These are phyloP conservation scores for Oplegnathus fasciatus DNA, from an alignment of 2,113 vertebrate species.

Conservation along the genomic window DNA sequence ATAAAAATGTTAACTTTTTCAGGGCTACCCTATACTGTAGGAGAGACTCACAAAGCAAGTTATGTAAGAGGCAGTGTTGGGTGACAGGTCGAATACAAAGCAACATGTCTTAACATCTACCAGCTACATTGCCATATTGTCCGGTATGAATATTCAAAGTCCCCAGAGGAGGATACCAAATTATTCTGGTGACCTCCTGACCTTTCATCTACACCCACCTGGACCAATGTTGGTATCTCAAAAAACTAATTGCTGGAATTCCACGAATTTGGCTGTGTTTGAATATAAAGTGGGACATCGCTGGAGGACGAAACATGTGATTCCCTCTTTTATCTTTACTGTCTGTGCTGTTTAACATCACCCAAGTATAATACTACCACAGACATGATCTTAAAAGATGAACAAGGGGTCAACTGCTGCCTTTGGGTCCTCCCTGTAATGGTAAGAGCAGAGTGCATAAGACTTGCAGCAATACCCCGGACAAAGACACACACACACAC, in stretches of 20 bases:
- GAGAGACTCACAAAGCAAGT: background rate
- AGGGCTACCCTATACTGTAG: background rate
- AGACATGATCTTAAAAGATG: constrained; percentile 37
- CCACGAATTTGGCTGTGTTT: background rate
- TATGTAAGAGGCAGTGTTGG: background rate
- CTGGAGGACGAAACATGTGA: constrained; percentile 26
- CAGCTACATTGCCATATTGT: background rate
- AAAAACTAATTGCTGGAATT: background rate
- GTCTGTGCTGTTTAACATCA: constrained; percentile 51
- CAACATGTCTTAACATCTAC: background rate
- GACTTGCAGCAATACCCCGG: background rate
- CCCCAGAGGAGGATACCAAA: background rate
- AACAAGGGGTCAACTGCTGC: constrained; percentile 53
- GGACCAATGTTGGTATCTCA: background rate
- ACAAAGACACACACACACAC: background rate
- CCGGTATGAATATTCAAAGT: background rate
- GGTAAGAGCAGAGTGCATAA: background rate
- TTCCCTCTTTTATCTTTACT: constrained; percentile 22
- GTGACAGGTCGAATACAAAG: background rate
- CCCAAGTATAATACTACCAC: background rate
- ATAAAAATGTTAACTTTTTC: background rate
- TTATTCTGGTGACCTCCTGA: background rate
- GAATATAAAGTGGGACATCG: constrained; percentile 9
- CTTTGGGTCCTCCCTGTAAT: constrained; percentile 19
- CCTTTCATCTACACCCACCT: background rate